Base-by-base conservation (phyloP, 2,113 vertebrate species). In the Leptobrachium ailaonicum region DNA sequence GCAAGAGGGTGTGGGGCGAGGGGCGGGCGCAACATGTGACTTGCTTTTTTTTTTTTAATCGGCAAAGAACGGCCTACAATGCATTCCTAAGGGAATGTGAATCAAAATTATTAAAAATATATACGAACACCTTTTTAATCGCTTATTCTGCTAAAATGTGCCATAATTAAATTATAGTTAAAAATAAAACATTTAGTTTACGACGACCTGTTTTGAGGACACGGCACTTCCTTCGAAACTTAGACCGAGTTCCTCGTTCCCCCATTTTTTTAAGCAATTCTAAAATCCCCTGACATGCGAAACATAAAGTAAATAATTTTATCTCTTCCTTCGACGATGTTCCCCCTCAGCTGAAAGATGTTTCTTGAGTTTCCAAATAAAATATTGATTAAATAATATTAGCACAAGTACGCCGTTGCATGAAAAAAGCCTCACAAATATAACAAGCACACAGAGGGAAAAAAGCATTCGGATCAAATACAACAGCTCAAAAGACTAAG, bases 1-100 rank as follows among this genome's bases (percentile, higher is more conserved):
- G 78, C 71, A 9, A 80, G 12, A 80, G 63, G 78, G 71, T 74
- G 78, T 80, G 64, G 78, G 78, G 20, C 56, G 50, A 67, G 70
- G 77, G 77, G 60, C 50, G 71, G 71, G 54, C 71, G 7, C 68
- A n/a, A 68, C 71, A 74, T 20, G 71, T 80, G 78, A 80, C 78
- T 50, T 9, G 12, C 11, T 75, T 75, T 73, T 73, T 80, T 71
- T 77, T 54, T 70, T 69, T 44, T 77, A 7, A 12, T 58, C 50
- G 32, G 58, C 41, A 45, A 71, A 80, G 50, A 67, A 68, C 32
- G 71, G 71, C 71, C 79, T 68, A 47, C 32, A 62, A 62, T 11
- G 41, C 71, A 67, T 71, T 74, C 40, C 71, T 54, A 2, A 44
- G 44, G 63, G 60, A 66, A 12, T 11, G 41, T 7, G 10, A 3